phyloP scores from a whole-genome alignment of 2,797 vertebrate species.

The Octomys mimax region DNA sequence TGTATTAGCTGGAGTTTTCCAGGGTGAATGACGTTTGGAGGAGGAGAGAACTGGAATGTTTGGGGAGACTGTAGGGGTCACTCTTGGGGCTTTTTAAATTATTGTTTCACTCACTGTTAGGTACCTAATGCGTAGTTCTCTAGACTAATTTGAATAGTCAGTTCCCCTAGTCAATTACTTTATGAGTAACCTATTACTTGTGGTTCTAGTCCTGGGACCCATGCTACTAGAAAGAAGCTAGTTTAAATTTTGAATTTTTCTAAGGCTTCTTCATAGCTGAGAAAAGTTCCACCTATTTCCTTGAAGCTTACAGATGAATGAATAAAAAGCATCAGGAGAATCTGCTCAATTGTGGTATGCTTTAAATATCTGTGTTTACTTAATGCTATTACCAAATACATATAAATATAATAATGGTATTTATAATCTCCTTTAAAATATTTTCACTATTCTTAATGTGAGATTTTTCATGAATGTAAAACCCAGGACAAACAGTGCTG shows the following conservation, averaged over 20 bases:
- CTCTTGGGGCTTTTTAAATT: neutral
- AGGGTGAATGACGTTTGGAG: neutral
- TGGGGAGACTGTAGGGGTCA: neutral
- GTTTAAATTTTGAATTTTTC: neutral
- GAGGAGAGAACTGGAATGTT: neutral
- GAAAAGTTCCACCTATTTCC: neutral
- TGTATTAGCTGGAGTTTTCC: neutral
- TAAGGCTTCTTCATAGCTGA: neutral
- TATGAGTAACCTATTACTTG: neutral
- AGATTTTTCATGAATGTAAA: slow-evolving; percentile 30
- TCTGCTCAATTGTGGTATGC: neutral
- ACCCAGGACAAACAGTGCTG: neutral
- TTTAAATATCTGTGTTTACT: neutral
- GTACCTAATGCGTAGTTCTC: neutral
- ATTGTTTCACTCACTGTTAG: neutral
- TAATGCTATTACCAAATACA: neutral
- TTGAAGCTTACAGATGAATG: neutral
- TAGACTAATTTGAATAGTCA: neutral
- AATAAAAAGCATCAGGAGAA: neutral
- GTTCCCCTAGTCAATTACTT: neutral
- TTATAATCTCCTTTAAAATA: neutral
- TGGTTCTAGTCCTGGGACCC: neutral
- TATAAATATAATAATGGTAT: neutral
- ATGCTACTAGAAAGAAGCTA: neutral
- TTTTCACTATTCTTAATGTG: neutral